Evolutionary conservation across 2,888 invertebrate genomes (phyloP).

Genomic region (Stramonita haemastoma): DNA sequence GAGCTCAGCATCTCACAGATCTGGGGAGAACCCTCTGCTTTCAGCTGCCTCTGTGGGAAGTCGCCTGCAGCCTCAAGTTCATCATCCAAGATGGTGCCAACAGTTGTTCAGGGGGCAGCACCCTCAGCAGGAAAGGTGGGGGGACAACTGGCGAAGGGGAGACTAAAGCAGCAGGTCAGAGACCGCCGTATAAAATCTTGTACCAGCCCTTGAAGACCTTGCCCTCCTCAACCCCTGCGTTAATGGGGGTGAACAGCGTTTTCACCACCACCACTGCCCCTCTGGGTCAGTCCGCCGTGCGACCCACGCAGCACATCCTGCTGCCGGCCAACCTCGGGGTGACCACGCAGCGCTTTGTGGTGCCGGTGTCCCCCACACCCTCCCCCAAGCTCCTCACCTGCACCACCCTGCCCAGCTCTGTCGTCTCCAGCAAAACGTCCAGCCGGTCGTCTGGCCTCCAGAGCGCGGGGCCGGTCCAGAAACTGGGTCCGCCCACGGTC

Average conservation of each 20-base stretch:
- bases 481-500: neutral
- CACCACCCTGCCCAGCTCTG: neutral
- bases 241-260: neutral
- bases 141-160: too few relatives aligned
- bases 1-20: too few relatives aligned
- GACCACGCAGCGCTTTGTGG: neutral
- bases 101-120: too few relatives aligned
- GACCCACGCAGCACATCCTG: neutral
- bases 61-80: too few relatives aligned
- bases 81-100: too few relatives aligned
- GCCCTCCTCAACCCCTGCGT: neutral
- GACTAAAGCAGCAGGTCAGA: too few relatives aligned
- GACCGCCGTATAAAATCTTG: too few relatives aligned
- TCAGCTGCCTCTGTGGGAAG: too few relatives aligned
- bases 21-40: too few relatives aligned
- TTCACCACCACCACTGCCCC: neutral
- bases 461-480: neutral
- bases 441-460: neutral
- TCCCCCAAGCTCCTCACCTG: neutral
- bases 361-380: neutral
- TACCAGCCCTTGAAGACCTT: neutral
- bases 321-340: neutral
- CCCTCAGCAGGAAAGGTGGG: too few relatives aligned
- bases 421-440: neutral
- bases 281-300: neutral